Evolutionary conservation across 1,140 invertebrate species (phyloP).

Genomic region (Heliconius melpomene): DNA sequence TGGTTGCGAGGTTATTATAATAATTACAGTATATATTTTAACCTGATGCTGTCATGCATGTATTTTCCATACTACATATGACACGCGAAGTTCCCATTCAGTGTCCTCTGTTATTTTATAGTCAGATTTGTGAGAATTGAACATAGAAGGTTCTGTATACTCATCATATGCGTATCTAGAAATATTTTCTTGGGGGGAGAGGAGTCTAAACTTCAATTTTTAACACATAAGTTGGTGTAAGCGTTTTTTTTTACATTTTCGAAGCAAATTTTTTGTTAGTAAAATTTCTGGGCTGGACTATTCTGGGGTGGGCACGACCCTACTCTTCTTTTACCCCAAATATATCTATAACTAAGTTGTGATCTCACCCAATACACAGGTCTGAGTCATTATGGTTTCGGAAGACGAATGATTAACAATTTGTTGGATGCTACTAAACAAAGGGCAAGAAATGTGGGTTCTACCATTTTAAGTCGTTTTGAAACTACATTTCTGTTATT

Average conservation of each 20-base stretch:
- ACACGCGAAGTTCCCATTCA: neutral
- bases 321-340: neutral
- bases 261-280: too few species aligned
- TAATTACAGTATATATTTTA: neutral
- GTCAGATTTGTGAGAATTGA: neutral
- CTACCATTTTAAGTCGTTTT: neutral
- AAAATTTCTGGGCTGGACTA: too few species aligned
- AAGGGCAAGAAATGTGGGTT: neutral
- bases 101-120: neutral
- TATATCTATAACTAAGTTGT: neutral
- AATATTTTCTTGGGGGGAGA: too few species aligned
- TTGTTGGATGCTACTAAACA: neutral
- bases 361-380: neutral
- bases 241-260: too few species aligned
- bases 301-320: too few species aligned
- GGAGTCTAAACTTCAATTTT: too few species aligned
- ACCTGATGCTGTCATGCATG: slow-evolving; percentile 1
- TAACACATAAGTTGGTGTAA: too few species aligned
- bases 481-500: neutral
- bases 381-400: neutral
- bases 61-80: neutral
- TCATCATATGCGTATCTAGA: too few species aligned
- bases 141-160: too few species aligned
- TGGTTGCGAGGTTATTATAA: neutral
- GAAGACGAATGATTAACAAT: neutral